Conservation (phyloP, 2,888 invertebrate genomes). For the Napeogenes inachia region DNA sequence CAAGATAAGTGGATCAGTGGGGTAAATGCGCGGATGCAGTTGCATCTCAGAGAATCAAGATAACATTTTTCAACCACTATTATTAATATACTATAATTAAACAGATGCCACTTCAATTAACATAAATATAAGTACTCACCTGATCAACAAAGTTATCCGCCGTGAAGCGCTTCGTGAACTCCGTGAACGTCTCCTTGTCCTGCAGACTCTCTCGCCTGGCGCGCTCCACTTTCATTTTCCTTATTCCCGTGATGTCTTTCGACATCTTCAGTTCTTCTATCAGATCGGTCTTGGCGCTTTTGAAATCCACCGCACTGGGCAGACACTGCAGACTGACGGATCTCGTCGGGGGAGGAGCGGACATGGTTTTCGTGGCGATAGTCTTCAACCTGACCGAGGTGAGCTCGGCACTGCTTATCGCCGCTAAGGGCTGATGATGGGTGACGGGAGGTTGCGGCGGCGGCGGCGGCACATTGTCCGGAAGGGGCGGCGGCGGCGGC, state of each 20-base stretch:
- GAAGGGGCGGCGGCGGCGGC: constrained; percentile 75
- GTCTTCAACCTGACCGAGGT: constrained; percentile 88
- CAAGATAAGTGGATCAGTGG: constrained; percentile 52
- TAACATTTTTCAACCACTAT: constrained; percentile 22
- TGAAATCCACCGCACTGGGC: constrained; percentile 81
- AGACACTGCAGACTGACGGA: constrained; percentile 87
- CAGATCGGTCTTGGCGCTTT: constrained; percentile 88
- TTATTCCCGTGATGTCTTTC: constrained; percentile 95
- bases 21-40: constrained; percentile 48
- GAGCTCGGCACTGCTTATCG: constrained; percentile 91
- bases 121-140: constrained; percentile 75
- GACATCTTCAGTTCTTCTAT: constrained; percentile 95
- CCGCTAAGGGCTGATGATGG: constrained; percentile 86
- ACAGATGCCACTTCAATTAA: constrained; percentile 21
- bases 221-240: constrained; percentile 93
- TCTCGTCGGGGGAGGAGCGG: constrained; percentile 82
- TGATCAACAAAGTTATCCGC: constrained; percentile 93
- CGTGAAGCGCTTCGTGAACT: constrained; percentile 90
- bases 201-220: constrained; percentile 89
- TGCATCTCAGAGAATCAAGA: constrained; percentile 34
- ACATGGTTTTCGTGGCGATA: constrained; percentile 87
- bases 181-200: constrained; percentile 89
- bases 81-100: constrained; percentile 9
- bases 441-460: constrained; percentile 54
- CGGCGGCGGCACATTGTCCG: constrained; percentile 53